Conservation (phyloP, 2,888 invertebrate species). For the Torymus texanus region DNA sequence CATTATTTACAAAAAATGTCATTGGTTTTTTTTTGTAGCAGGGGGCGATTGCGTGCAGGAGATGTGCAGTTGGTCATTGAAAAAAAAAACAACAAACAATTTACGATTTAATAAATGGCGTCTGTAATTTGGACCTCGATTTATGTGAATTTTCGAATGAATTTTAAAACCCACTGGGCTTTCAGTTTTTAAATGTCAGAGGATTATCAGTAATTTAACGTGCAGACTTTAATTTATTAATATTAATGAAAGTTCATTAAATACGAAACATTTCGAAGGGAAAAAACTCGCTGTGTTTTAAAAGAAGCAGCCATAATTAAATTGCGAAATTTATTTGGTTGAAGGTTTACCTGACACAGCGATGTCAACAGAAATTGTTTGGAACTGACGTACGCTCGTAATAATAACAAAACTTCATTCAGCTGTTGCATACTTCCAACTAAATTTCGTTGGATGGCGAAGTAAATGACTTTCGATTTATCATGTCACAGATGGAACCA, state of each 20-base stretch:
- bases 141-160: slow-evolving; percentile 17
- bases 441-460: not conserved
- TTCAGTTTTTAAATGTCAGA: slow-evolving; percentile 4
- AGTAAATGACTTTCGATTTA: not conserved
- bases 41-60: not conserved
- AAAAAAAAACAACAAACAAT: slow-evolving; percentile 37
- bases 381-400: too few species aligned
- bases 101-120: slow-evolving; percentile 34
- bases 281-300: too few species aligned
- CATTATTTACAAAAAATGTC: slow-evolving; percentile 42
- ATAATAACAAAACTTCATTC: too few species aligned
- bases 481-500: not conserved
- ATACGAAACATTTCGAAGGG: not conserved
- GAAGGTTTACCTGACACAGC: too few species aligned
- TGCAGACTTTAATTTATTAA: too few species aligned
- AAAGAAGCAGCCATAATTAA: not conserved
- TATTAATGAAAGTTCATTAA: not conserved
- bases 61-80: not conserved
- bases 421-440: too few species aligned
- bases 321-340: slow-evolving; percentile 12
- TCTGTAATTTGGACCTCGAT: slow-evolving; percentile 21
- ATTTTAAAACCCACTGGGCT: not conserved
- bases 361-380: too few species aligned
- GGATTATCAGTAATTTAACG: not conserved
- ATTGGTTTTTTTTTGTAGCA: slow-evolving; percentile 15